Evolutionary conservation across 2,888 invertebrate genomes (phyloP), one percentile per base, ranked within the genome.

Genomic region (Stratiomys singularior): DNA sequence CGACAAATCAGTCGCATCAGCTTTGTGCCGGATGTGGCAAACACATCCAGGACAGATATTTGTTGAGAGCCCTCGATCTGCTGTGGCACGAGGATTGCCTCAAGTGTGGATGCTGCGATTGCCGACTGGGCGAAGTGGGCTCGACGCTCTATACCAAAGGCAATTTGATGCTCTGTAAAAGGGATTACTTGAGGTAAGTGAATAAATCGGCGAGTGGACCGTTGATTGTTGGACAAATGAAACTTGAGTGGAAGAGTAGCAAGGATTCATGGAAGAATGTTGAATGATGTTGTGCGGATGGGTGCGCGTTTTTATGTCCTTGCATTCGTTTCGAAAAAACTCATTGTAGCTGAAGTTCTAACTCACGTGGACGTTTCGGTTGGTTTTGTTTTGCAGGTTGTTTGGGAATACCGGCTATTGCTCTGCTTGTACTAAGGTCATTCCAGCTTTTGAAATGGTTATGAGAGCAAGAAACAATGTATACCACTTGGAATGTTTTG

Each of bases 381-480:
- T n/a, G n/a, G n/a, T 1, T 72, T 72, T n/a, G 30, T 23, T 69
- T 69, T 30, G 4, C 87, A 94, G 94, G 89, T 90, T 98, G 86
- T 98, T 98, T 86, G 98, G 98, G 77, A 96, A 95, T 85, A 97
- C 97, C 18, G 98, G 98, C 30, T 96, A 96, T 88, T 99, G 98
- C 88, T 95, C 98, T 37, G 98, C 98, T 23, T 99, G 99, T 89
- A 94, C 94, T 86, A 98, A 98, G 89, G 95, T 96, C 85, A 99
- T 99, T 86, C 98, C 98, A 1, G 98, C 98, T 74, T 98, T 98
- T 87, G 98, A 99, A 88, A 97, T 98, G 97, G 98, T 98, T 82
- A 99, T 99, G 98, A 91, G 98, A 82, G 98, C 98, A 64, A 92
- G 96, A 83, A 95, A 94, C 87, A 98, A 98, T 85, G 98, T 98